phyloP scores from a whole-genome alignment of 92 coral and sea anemone genomes.

The Nematostella vectensis region DNA sequence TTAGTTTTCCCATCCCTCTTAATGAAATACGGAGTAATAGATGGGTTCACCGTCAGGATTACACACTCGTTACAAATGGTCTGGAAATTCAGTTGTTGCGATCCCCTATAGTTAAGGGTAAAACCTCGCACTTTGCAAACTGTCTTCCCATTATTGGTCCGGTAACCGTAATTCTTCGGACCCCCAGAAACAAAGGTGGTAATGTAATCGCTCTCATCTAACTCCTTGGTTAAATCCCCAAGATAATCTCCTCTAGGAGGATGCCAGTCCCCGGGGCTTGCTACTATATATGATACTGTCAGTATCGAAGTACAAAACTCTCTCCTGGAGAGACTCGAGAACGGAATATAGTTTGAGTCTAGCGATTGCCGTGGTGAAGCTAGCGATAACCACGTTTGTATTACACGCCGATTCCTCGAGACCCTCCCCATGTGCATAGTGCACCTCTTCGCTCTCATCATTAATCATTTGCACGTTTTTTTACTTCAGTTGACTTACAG shows the following conservation, averaged over 20 bases:
- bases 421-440: background rate
- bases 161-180: slow-evolving; percentile 36
- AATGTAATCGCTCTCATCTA: slow-evolving; percentile 9
- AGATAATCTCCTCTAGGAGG: slow-evolving; percentile 20
- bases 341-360: slow-evolving; percentile 2
- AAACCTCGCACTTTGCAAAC: slow-evolving; percentile 24
- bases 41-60: slow-evolving; percentile 5
- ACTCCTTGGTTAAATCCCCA: slow-evolving; percentile 20
- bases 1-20: background rate
- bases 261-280: slow-evolving; percentile 3
- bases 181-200: slow-evolving; percentile 44
- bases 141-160: background rate
- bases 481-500: background rate
- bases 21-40: background rate
- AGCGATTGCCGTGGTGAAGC: slow-evolving; percentile 3
- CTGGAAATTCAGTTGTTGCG: slow-evolving; percentile 10
- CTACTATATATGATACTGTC: slow-evolving; percentile 19
- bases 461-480: background rate
- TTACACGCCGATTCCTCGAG: background rate
- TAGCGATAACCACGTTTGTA: background rate
- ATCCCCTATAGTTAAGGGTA: slow-evolving; percentile 15
- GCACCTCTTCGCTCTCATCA: background rate
- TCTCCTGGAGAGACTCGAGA: background rate
- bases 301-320: slow-evolving; percentile 23
- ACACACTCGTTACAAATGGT: slow-evolving; percentile 11